Evolutionary conservation across 2,888 invertebrate genomes (phyloP).

Genomic region (Microdon myrmicae): DNA sequence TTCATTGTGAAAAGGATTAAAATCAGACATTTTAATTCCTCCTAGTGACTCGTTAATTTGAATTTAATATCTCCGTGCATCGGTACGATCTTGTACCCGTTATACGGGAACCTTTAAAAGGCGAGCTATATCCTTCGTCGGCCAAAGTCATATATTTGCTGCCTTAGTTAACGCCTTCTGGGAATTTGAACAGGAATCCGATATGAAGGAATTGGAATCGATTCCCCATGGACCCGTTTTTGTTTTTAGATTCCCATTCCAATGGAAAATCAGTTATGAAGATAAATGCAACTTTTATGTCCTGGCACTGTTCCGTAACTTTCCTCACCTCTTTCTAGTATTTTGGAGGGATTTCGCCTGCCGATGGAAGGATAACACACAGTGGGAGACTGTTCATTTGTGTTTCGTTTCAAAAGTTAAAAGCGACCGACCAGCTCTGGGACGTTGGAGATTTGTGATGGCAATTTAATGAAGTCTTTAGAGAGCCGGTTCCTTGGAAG

Average conservation of each 20-base stretch:
- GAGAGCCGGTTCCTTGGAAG: slow-evolving; percentile 14
- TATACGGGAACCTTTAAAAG: slow-evolving; percentile 4
- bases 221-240: background rate
- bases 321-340: slow-evolving; percentile 11
- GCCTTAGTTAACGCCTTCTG: slow-evolving; percentile 16
- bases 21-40: slow-evolving; percentile 17
- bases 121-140: background rate
- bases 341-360: slow-evolving; percentile 10
- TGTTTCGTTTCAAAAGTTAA: slow-evolving; percentile 8
- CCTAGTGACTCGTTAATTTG: slow-evolving; percentile 30
- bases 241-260: background rate
- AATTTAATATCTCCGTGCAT: slow-evolving; percentile 27
- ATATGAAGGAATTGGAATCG: slow-evolving; percentile 33
- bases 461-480: slow-evolving; percentile 41
- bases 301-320: background rate
- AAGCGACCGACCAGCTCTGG: slow-evolving; percentile 11
- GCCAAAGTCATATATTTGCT: slow-evolving; percentile 7
- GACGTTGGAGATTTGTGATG: slow-evolving; percentile 24
- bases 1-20: slow-evolving; percentile 15
- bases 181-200: slow-evolving; percentile 19
- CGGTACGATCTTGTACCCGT: slow-evolving; percentile 20
- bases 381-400: slow-evolving; percentile 29
- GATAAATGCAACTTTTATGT: slow-evolving; percentile 41
- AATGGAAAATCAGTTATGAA: slow-evolving; percentile 32
- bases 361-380: background rate